Conservation (phyloP, 2,797 vertebrate genomes). For the Chloroceryle amazona region DNA sequence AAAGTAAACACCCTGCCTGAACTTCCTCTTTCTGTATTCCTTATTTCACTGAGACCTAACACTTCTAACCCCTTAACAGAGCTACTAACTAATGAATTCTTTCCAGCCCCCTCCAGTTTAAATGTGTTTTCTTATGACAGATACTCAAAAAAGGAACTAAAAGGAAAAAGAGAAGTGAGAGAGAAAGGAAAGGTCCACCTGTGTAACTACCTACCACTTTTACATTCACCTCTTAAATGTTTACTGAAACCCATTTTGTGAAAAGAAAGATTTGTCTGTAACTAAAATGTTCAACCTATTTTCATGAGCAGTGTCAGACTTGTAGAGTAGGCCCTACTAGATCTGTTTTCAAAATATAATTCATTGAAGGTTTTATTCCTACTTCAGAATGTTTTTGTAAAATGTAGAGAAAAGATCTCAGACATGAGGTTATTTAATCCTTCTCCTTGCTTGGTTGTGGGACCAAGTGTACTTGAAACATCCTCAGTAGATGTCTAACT, state of each 20-base stretch:
- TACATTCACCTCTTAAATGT: background rate
- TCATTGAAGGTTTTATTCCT: background rate
- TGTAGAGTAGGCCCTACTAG: background rate
- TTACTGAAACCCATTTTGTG: background rate
- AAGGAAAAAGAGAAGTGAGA: background rate
- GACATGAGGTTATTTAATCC: background rate
- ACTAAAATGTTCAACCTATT: background rate
- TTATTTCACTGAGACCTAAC: background rate
- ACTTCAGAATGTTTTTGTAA: background rate
- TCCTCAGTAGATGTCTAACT: background rate
- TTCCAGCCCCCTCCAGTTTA: background rate
- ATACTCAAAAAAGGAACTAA: background rate
- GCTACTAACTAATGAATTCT: background rate
- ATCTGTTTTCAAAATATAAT: background rate
- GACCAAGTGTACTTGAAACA: background rate
- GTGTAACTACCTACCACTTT: background rate
- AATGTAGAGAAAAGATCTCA: background rate
- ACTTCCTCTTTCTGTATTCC: background rate
- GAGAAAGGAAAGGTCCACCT: background rate
- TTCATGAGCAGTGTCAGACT: background rate
- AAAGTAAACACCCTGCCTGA: background rate
- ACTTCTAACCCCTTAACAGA: background rate
- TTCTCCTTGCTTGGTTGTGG: background rate
- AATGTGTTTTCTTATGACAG: background rate
- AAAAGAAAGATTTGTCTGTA: background rate